These are phyloP conservation scores for Cantharis flavilabris DNA, from an alignment of 2,888 invertebrate species.

Conservation along the genomic window DNA sequence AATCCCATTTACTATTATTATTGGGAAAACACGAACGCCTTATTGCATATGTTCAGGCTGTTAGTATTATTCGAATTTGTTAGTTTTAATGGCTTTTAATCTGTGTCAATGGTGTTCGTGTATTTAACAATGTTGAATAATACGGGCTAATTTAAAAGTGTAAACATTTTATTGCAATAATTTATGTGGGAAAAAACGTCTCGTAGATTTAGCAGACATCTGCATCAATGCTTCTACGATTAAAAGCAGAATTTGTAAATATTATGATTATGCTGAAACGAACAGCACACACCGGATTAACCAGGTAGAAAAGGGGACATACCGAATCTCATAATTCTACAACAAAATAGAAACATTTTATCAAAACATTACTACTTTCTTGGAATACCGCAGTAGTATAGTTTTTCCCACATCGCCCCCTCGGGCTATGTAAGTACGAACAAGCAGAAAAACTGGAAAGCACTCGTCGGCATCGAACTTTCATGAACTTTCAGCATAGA, in stretches of 20 bases:
- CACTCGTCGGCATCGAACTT: too few relatives aligned
- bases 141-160: neutral
- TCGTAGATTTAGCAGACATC: neutral
- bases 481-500: too few relatives aligned
- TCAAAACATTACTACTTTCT: too few relatives aligned
- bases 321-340: neutral
- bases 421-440: too few relatives aligned
- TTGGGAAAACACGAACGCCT: constrained; percentile 6
- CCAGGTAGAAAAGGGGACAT: neutral
- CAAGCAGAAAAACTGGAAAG: too few relatives aligned
- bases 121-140: neutral
- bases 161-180: neutral
- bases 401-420: too few relatives aligned
- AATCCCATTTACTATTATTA: neutral
- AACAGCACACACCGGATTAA: neutral
- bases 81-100: neutral
- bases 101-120: constrained; percentile 14
- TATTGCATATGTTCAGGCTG: constrained; percentile 11
- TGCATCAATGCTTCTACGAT: neutral
- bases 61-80: constrained; percentile 2
- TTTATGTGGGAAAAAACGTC: neutral
- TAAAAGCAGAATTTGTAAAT: neutral
- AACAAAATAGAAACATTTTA: too few relatives aligned
- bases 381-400: too few relatives aligned
- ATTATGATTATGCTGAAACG: neutral